Evolutionary conservation across 1,140 invertebrate genomes (phyloP).

Genomic region (Zaprionus nigranus): DNA sequence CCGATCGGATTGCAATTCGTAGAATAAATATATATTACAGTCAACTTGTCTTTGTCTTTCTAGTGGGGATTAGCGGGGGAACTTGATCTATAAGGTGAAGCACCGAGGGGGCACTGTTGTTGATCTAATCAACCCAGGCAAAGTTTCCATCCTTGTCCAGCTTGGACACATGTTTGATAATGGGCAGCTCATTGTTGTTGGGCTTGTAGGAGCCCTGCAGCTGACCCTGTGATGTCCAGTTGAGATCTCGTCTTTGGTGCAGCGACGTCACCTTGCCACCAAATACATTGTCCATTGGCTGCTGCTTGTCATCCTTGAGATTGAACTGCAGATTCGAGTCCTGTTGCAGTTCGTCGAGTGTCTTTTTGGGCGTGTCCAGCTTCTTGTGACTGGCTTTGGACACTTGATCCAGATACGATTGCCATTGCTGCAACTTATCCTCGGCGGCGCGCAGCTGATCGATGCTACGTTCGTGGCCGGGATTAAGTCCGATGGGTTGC

Average conservation of each 20-base stretch:
- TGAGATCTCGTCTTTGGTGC: slow-evolving; percentile 33
- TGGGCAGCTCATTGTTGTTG: slow-evolving; percentile 67
- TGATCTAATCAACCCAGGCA: slow-evolving; percentile 71
- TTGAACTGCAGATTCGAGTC: slow-evolving; percentile 52
- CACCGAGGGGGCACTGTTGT: too few species aligned
- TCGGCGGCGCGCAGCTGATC: slow-evolving; percentile 84
- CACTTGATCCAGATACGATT: slow-evolving; percentile 74
- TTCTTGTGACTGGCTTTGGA: slow-evolving; percentile 28
- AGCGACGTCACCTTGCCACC: slow-evolving; percentile 52
- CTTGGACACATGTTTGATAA: slow-evolving; percentile 24
- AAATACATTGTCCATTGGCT: slow-evolving; percentile 55
- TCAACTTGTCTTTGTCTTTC: too few species aligned
- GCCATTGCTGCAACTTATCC: slow-evolving; percentile 78
- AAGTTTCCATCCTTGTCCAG: slow-evolving; percentile 74
- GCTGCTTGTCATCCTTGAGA: slow-evolving; percentile 32
- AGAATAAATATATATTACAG: too few species aligned
- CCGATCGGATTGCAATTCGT: too few species aligned
- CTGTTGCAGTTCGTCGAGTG: slow-evolving; percentile 31
- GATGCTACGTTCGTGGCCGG: slow-evolving; percentile 85
- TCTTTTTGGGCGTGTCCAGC: slow-evolving; percentile 13
- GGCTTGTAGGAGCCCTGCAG: slow-evolving; percentile 55
- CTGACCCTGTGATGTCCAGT: slow-evolving; percentile 25
- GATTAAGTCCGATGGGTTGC: slow-evolving; percentile 86
- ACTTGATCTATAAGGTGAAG: too few species aligned
- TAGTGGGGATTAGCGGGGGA: too few species aligned